Evolutionary conservation across 2,888 invertebrate genomes (phyloP), one percentile per base, ranked within the genome.

Genomic region (Octodonta nipae): DNA sequence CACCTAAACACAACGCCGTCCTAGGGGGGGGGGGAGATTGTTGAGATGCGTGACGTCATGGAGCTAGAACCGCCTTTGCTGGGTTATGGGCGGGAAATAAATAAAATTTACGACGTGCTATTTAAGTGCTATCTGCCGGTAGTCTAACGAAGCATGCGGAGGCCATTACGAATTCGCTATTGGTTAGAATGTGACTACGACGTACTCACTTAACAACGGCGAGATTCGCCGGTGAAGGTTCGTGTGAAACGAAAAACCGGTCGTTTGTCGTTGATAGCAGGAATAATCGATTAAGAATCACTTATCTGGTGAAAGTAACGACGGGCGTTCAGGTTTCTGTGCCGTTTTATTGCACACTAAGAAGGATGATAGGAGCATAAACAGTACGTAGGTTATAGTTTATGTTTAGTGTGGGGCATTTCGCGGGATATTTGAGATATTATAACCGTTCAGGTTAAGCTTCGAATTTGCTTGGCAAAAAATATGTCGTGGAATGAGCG

Each of bases 131-230:
- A 70, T 70, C 70, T 70, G 66, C 63, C 63, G 66, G 65, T 59
- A 55, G 55, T 56, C 56, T 57, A 57, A 55, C 55, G 61, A 61
- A 63, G 54, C 58, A 57, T 60, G 57, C 60, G 66, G 69, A 65
- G 66, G 70, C 70, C 70, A 70, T 70, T 69, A 70, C 69, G 63
- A 60, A 58, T 52, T 56, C 60, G 64, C 65, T 63, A 70, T 70
- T 70, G 70, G 70, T 62, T 61, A 60, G 52, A 45, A 40, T 32
- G 40, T 40, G 36, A 28, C 33, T 32, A n/a, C 41, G 50, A 54
- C 48, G 32, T 42, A 42, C 49, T 42, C 46, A 13, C 20, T 17
- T 40, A 41, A 36, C 13, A 26, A 29, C 17, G 13, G 28, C 11
- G 16, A 22, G 13, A 15, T 11, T 22, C 28, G 15, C 26, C 27